Evolutionary conservation across 1,140 invertebrate species (phyloP).

Genomic region (Coptotermes formosanus): DNA sequence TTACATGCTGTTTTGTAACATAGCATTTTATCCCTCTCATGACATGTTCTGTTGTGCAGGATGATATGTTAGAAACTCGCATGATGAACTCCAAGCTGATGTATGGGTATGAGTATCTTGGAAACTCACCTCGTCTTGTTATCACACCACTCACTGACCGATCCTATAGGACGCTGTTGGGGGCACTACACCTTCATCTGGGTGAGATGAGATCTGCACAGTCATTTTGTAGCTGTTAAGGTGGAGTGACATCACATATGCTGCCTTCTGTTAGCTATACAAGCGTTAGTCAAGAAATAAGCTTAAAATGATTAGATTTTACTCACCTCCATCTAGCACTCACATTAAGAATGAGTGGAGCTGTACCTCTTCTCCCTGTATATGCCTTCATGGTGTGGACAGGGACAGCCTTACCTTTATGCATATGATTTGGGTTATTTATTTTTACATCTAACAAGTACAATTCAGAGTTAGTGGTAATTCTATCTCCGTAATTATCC

Average conservation of each 20-base stretch:
- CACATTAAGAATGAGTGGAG: too few species aligned
- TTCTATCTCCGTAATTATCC: too few species aligned
- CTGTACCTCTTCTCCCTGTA: too few species aligned
- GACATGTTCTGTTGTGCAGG: neutral
- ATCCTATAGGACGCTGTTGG: slow-evolving; percentile 67
- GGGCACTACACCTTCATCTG: slow-evolving; percentile 51
- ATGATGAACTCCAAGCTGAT: slow-evolving; percentile 60
- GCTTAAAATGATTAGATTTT: too few species aligned
- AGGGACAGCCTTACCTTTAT: too few species aligned
- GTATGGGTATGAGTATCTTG: slow-evolving; percentile 79
- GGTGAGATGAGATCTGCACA: slow-evolving; percentile 42
- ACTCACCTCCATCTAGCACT: too few species aligned
- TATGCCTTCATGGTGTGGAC: too few species aligned
- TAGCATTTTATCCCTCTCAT: neutral
- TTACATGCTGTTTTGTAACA: neutral
- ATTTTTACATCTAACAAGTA: too few species aligned
- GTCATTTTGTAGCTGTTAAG: too few species aligned
- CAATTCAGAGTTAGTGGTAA: too few species aligned
- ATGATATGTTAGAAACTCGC: neutral
- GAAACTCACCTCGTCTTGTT: slow-evolving; percentile 77
- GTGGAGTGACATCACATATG: too few species aligned
- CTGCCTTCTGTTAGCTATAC: neutral
- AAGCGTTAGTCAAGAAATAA: slow-evolving; percentile 25
- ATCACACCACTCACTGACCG: slow-evolving; percentile 84
- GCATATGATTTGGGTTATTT: too few species aligned